Evolutionary conservation across 1,140 invertebrate genomes (phyloP).

Genomic region (Diploscapter pachys): DNA sequence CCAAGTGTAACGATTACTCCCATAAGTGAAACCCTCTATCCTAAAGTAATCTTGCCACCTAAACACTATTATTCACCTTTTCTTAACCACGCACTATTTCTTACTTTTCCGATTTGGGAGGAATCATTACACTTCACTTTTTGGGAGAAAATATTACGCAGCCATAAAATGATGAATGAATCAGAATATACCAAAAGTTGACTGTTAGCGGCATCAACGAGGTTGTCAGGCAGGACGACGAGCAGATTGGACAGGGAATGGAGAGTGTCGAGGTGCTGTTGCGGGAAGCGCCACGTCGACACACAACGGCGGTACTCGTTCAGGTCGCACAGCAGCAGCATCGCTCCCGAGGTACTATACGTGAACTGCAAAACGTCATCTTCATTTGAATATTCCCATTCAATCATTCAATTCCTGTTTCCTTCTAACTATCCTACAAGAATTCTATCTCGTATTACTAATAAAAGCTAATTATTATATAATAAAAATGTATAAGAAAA

Average conservation of each 20-base stretch:
- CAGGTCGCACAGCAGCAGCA: slow-evolving; percentile 95
- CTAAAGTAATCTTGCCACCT: too few relatives aligned
- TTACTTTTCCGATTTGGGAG: too few relatives aligned
- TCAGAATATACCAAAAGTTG: not conserved
- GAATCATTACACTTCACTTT: not conserved
- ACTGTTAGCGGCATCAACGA: slow-evolving; percentile 84
- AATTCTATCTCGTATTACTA: too few relatives aligned
- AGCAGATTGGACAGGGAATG: slow-evolving; percentile 92
- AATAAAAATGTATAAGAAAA: too few relatives aligned
- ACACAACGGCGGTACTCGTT: slow-evolving; percentile 75
- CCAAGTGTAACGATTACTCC: too few relatives aligned
- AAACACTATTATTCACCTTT: too few relatives aligned
- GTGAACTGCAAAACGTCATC: slow-evolving; percentile 18
- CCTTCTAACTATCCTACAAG: not conserved
- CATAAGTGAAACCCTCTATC: too few relatives aligned
- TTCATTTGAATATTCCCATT: not conserved
- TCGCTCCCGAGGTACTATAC: slow-evolving; percentile 91
- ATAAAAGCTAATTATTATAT: too few relatives aligned
- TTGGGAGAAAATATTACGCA: not conserved
- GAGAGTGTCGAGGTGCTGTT: slow-evolving; percentile 83
- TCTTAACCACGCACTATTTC: too few relatives aligned
- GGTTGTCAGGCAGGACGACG: slow-evolving; percentile 89
- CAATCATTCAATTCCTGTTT: not conserved
- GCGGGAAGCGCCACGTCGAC: slow-evolving; percentile 70
- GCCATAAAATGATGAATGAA: too few relatives aligned